Base-by-base conservation (phyloP, 2,888 invertebrate genomes). In the Tachina lurida region DNA sequence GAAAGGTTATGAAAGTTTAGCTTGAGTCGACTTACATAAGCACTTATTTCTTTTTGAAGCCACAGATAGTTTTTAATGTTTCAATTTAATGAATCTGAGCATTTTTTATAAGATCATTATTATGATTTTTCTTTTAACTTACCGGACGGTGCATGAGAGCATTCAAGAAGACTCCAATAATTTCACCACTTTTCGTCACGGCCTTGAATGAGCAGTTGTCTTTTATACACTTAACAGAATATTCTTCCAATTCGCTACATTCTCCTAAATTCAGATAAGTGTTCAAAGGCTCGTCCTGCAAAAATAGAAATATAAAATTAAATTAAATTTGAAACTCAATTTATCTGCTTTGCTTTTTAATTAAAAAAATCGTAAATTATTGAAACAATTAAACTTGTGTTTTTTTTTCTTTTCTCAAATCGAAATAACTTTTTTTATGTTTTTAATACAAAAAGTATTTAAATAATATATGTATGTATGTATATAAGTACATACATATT, bases 141-240 rank as follows among this genome's bases (percentile, higher is more conserved):
- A 92, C 93, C 39, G 91, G 88, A 87, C 90, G 89, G n/a, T 88
- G 89, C 83, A 93, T 89, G 15, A 93, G 87, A 75, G 94, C 94
- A 89, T 94, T 95, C 12, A 95, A 89, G 80, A 93, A 92, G 10
- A 95, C 93, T 8, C 94, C 95, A 80, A 95, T 92, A 67, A 95
- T 93, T 67, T 94, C 91, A 19, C 94, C 94, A 80, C 90, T 91
- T 71, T 81, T 75, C 1, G 91, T 91, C 2, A 94, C 93, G 0
- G 94, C 95, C 91, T 94, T 94, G 43, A 94, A 92, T 10, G 94
- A 94, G 86, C 94, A 93, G 75, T 93, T 93, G 80, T 94, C 94
- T 43, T 92, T 91, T n/a, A 95, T 91, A 22, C 94, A 93, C 62
- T 93, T 93, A 56, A 93, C 88, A 43, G 94, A 94, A 87, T 94